A percentile compares a stretch with the other conserved stretches of the same genome.
phyloP scores from a whole-genome alignment of 1,140 invertebrate genomes.

The Papilio helenus region DNA sequence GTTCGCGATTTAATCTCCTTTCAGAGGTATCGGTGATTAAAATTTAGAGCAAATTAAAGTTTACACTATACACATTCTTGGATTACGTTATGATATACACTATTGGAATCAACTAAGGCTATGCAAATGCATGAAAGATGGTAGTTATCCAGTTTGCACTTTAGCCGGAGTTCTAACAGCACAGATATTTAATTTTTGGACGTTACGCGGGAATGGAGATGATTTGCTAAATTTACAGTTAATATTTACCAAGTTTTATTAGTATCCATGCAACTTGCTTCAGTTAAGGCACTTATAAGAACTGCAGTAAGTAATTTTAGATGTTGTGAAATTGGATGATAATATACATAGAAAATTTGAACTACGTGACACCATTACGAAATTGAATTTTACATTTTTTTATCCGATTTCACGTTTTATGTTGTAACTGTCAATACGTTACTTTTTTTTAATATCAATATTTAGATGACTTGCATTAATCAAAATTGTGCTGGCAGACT shows the following conservation, averaged over 20 bases:
- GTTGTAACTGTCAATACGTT: conserved; percentile 2
- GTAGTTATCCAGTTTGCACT: conserved; percentile 1
- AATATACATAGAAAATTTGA: background rate
- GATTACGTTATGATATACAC: background rate
- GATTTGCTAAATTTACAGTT: background rate
- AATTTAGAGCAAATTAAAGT: background rate
- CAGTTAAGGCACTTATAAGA: conserved; percentile 8
- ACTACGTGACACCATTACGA: background rate
- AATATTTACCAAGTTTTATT: conserved; percentile 12
- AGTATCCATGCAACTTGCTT: conserved; percentile 14
- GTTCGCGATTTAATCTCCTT: background rate
- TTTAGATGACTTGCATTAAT: background rate
- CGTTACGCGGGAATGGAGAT: conserved; percentile 15
- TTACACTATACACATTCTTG: background rate
- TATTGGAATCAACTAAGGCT: background rate
- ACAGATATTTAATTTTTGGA: background rate
- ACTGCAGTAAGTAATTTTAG: conserved; percentile 17
- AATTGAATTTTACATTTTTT: background rate
- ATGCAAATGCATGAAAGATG: conserved; percentile 20
- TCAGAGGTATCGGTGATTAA: conserved; percentile 4
- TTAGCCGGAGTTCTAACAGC: conserved; percentile 19
- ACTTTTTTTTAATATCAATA: background rate
- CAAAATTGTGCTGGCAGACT: background rate
- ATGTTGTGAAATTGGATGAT: conserved; percentile 2
- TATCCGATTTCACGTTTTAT: conserved; percentile 8